phyloP scores from a whole-genome alignment of 2,888 invertebrate genomes.

The Idaea biselata region DNA sequence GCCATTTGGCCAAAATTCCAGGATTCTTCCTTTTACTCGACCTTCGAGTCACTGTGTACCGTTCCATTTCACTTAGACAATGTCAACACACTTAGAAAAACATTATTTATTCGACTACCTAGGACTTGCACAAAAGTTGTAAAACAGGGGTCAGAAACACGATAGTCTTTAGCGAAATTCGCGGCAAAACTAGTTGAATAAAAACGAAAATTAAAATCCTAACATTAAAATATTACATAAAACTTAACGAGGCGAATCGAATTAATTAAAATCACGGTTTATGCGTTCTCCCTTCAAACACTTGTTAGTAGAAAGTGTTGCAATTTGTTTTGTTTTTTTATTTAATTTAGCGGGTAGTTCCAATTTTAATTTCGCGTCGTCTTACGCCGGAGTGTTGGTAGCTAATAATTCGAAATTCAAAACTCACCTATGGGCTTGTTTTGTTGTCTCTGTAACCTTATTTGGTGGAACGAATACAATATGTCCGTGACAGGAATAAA shows the following conservation, averaged over 20 bases:
- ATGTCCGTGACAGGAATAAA: constrained; percentile 67
- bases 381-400: constrained; percentile 56
- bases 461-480: constrained; percentile 71
- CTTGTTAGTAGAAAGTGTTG: constrained; percentile 53
- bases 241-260: constrained; percentile 61
- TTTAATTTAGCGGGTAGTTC: constrained; percentile 19
- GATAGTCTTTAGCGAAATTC: constrained; percentile 51
- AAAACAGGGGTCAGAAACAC: constrained; percentile 34
- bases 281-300: constrained; percentile 18
- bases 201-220: constrained; percentile 48
- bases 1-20: constrained; percentile 65
- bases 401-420: constrained; percentile 49
- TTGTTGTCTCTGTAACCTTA: constrained; percentile 60
- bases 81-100: constrained; percentile 34
- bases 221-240: constrained; percentile 66
- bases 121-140: constrained; percentile 10
- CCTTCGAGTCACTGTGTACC: constrained; percentile 64
- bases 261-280: constrained; percentile 26
- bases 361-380: constrained; percentile 43
- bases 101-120: constrained; percentile 34
- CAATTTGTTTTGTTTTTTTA: constrained; percentile 25
- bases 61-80: constrained; percentile 49
- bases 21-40: constrained; percentile 58
- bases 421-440: constrained; percentile 38
- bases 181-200: constrained; percentile 58